Evolutionary conservation across 2,797 vertebrate genomes (phyloP).

Genomic region (Hybognathus amarus): DNA sequence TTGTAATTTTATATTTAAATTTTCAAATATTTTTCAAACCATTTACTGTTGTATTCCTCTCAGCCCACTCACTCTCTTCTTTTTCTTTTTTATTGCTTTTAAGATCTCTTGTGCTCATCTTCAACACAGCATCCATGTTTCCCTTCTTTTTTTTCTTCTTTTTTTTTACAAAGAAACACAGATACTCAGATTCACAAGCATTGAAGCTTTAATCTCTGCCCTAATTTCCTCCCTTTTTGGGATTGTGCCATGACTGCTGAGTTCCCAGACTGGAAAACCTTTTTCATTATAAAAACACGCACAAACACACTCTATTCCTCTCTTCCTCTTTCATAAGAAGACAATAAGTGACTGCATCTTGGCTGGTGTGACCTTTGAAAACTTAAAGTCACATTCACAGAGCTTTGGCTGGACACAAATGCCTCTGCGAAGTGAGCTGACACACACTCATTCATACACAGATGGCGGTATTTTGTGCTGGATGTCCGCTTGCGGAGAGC

Average conservation of each 20-base stretch:
- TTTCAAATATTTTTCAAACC: background rate
- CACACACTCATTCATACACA: conserved; percentile 55
- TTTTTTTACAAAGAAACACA: conserved; percentile 65
- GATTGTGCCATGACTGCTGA: conserved; percentile 71
- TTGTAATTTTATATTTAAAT: background rate
- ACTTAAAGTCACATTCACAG: conserved; percentile 39
- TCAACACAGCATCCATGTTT: conserved; percentile 59
- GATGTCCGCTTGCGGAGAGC: conserved; percentile 49
- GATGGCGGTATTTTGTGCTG: conserved; percentile 58
- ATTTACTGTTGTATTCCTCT: background rate
- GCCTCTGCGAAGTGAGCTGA: conserved; percentile 6
- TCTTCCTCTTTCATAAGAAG: conserved; percentile 17
- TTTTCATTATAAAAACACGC: conserved; percentile 65
- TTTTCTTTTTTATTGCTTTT: conserved; percentile 50
- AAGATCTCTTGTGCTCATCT: conserved; percentile 68
- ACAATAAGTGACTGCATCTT: conserved; percentile 47
- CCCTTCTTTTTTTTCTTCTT: conserved; percentile 53
- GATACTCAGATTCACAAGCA: conserved; percentile 35
- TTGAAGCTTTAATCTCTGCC: conserved; percentile 78
- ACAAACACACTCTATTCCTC: conserved; percentile 37
- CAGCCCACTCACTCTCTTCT: conserved; percentile 19
- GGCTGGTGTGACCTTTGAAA: conserved; percentile 42
- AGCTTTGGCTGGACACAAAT: conserved; percentile 61
- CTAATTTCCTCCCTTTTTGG: conserved; percentile 74
- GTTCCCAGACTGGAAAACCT: conserved; percentile 69